Evolutionary conservation across 2,113 vertebrate genomes (phyloP), one percentile per base, ranked within the genome.

Genomic region (Anser brachyrhynchus): DNA sequence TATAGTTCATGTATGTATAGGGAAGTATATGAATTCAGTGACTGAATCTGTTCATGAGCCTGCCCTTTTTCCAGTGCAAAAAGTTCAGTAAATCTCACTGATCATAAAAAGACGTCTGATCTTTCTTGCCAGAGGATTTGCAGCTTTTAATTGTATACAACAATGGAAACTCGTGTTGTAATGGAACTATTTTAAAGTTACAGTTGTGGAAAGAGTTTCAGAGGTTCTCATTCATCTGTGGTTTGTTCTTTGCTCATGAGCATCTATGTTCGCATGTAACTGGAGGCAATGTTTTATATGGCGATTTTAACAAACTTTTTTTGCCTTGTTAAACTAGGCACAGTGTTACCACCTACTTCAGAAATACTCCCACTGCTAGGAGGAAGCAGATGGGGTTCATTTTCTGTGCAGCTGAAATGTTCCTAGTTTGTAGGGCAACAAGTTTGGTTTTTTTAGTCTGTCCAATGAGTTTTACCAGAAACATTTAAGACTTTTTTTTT

Each of bases 271-370:
- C 71, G 70, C 49, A 8, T 61, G 64, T 29, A 70, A 67, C 72
- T 54, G 77, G 71, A 77, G 51, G 65, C 77, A 25, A 57, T 54
- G 44, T 69, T 90, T 44, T 20, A 64, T 54, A 37, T 62, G 83
- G 25, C 3, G 4, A 39, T 51, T 74, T 15, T 3, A 39, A 76
- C 8, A 8, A 54, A 64, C 59, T n/a, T 35, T 61, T 61, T 82
- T 37, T 28, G 41, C 80, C 61, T 52, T 8, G 10, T 72, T 66
- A 64, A 25, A n/a, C 25, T 17, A 6, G 35, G 58, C 52, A 29
- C 29, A 25, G 59, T 49, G 51, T 92, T 97, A 95, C 93, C 62
- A 52, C 73, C 90, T 96, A 84, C 89, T 79, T 70, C 90, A 80
- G 73, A 72, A 44, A 64, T 23, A 55, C 44, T 44, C 77, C 73